phyloP scores from a whole-genome alignment of 1,140 invertebrate species.

The Euborellia annulipes region DNA sequence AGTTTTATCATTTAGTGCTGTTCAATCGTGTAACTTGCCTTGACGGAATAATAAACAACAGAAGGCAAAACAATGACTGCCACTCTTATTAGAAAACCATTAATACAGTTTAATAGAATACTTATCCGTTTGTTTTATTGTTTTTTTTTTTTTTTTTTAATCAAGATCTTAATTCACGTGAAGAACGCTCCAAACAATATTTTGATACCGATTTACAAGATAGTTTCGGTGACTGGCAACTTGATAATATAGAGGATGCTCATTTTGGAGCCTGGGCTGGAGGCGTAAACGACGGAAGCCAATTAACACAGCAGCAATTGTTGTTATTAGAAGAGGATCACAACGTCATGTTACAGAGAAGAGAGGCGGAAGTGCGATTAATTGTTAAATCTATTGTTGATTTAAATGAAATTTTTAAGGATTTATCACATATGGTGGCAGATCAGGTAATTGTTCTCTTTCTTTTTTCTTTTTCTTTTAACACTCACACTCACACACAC shows the following conservation, averaged over 20 bases:
- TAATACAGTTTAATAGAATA: too few relatives aligned
- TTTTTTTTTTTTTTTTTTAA: too few relatives aligned
- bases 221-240: slow-evolving; percentile 22
- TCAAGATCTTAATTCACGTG: slow-evolving; percentile 69
- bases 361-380: slow-evolving; percentile 78
- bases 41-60: too few relatives aligned
- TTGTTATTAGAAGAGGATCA: slow-evolving; percentile 73
- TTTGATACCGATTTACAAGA: slow-evolving; percentile 35
- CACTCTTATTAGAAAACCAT: too few relatives aligned
- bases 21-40: too few relatives aligned
- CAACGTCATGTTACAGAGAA: slow-evolving; percentile 50
- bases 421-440: slow-evolving; percentile 41
- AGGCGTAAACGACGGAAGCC: slow-evolving; percentile 17
- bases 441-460: slow-evolving; percentile 35
- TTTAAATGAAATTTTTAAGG: slow-evolving; percentile 86
- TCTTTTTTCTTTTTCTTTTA: not conserved
- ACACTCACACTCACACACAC: too few relatives aligned
- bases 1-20: too few relatives aligned
- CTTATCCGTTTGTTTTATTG: too few relatives aligned
- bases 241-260: slow-evolving; percentile 13
- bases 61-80: too few relatives aligned
- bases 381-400: slow-evolving; percentile 86
- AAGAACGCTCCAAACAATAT: slow-evolving; percentile 76
- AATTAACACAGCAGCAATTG: slow-evolving; percentile 48
- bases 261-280: slow-evolving; percentile 19